A percentile compares a stretch with the other conserved stretches of the same genome.
phyloP scores from a whole-genome alignment of 1,140 invertebrate genomes.

The Drosophila rufa region DNA sequence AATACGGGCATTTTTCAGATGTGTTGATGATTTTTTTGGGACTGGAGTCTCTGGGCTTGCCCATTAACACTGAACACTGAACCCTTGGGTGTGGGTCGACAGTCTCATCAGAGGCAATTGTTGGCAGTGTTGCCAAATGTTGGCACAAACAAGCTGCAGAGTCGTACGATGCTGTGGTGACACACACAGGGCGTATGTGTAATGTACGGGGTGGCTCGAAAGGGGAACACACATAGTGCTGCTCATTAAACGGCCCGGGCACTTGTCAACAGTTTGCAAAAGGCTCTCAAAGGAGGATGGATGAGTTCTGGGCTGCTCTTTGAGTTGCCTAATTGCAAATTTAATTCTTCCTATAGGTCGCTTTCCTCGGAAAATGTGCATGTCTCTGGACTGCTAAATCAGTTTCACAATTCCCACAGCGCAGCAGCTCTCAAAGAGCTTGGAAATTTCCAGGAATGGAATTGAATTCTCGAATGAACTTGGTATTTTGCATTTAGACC shows the following conservation, averaged over 20 bases:
- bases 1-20: constrained; percentile 36
- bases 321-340: constrained; percentile 6
- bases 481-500: constrained; percentile 19
- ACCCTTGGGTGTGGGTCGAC: constrained; percentile 61
- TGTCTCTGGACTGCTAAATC: neutral
- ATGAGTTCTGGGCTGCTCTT: neutral
- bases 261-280: constrained; percentile 31
- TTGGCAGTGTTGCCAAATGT: constrained; percentile 38
- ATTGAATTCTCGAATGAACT: constrained; percentile 35
- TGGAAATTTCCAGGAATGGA: neutral
- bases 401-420: neutral
- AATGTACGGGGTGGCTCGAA: constrained; percentile 22
- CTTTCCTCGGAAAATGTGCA: neutral
- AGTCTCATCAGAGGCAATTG: constrained; percentile 31
- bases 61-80: constrained; percentile 82
- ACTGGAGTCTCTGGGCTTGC: constrained; percentile 47
- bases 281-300: neutral
- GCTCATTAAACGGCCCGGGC: constrained; percentile 19
- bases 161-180: constrained; percentile 17
- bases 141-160: constrained; percentile 23
- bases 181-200: constrained; percentile 53
- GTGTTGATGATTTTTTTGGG: constrained; percentile 47
- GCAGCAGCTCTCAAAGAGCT: too few species aligned
- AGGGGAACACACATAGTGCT: constrained; percentile 18
- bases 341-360: neutral